Base-by-base conservation (phyloP, 1,140 invertebrate genomes). In the Aleiodes sp. region DNA sequence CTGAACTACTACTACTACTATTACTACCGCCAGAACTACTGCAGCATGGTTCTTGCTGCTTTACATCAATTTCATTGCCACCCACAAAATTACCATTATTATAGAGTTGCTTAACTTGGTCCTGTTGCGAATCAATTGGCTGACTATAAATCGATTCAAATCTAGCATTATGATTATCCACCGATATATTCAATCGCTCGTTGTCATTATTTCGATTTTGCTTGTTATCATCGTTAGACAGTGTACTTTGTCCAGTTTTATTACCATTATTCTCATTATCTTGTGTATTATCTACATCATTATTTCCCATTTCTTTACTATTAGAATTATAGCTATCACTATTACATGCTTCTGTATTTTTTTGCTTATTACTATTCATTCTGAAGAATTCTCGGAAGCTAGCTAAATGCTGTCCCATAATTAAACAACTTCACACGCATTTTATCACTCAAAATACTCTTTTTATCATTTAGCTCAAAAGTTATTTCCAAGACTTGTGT, bases 331-430 rank as follows among this genome's bases (percentile, higher is more conserved):
- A 12, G 33, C 28, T 9, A 52, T 56, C 41, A n/a, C 4, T 41
- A 33, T 65, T 31, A 6, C 65, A 9, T 78, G 76, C 24, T 75
- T 73, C 16, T 73, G 65, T 52, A 60, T 70, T 19, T 78, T 76
- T 65, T 69, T 65, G 68, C 75, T 78, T 78, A 57, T 85, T 79
- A 61, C 76, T 71, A 68, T 84, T 84, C 84, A 86, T 86, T 80
- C 74, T 84, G 76, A 86, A 83, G 60, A 83, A 82, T 72, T 82
- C 80, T 70, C 76, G 83, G 79, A 86, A 84, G 84, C 85, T 86
- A 86, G 85, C 85, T 80, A 86, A 84, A 70, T 75, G 84, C 84
- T 86, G 85, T 84, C 85, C 84, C 85, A 86, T 86, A 75, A 80
- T 85, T 83, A 74, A 75, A 68, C 73, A 66, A 72, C 72, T 59